Base-by-base conservation (phyloP, 2,888 invertebrate species). In the Caenorhabditis japonica region DNA sequence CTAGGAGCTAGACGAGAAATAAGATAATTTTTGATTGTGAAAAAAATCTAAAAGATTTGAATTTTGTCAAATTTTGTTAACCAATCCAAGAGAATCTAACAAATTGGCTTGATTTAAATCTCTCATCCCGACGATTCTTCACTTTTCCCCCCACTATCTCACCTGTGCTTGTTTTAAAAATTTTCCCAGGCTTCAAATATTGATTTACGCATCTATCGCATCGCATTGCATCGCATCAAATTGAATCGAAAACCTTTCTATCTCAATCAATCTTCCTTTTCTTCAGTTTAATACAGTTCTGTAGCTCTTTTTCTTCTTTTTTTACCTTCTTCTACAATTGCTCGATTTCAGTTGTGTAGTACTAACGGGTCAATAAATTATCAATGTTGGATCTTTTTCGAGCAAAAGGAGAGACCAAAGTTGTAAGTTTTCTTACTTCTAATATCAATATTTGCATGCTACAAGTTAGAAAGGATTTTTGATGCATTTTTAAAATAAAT, bases 301-400 rank as follows among this genome's bases (percentile, higher is more conserved):
- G 7, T 41, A 33, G 27, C 36, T 46, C 43, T 51, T 43, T 58
- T 17, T 43, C 51, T 33, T 58, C 30, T 30, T n/a, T 34, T 21
- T 23, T n/a, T n/a, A 41, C 49, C 17, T 10, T 10, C 3, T 25
- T 43, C 27, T 23, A 46, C 4, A 23, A 46, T 12, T n/a, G n/a
- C n/a, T 4, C 21, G 13, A 4, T 60, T 68, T 52, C 68, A 68
- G 68, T 68, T 68, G 68, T 68, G 68, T 59, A 52, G 58, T 68
- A 52, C 59, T 58, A 71, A 64, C 62, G 62, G 62, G 62, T 64
- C 60, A 71, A 64, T 66, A 49, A 72, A 15, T 66, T 47, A 51
- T 51, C 52, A 38, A 73, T 73, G 73, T 66, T 73, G 73, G 73
- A 73, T 60, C 55, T 73, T 39, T 73, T 73, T 36, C 59, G 73